Evolutionary conservation across 2,888 invertebrate genomes (phyloP).

Genomic region (Epistrophe eligans): DNA sequence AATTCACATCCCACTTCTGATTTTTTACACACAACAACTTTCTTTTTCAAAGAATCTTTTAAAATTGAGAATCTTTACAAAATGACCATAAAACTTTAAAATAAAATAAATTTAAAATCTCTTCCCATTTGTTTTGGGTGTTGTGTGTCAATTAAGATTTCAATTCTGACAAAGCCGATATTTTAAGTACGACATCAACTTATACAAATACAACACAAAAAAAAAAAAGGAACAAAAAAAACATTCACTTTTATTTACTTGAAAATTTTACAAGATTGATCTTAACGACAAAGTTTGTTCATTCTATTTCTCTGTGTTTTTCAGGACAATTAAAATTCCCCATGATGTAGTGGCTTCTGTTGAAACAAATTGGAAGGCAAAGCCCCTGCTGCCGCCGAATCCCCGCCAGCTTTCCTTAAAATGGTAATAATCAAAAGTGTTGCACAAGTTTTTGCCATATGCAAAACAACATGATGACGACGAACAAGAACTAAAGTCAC

Average conservation of each 20-base stretch:
- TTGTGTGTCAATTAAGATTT: conserved; percentile 27
- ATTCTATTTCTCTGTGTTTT: conserved; percentile 23
- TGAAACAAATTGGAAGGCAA: conserved; percentile 46
- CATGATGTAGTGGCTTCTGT: conserved; percentile 43
- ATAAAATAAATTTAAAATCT: neutral
- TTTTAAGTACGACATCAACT: conserved; percentile 17
- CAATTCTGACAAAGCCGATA: conserved; percentile 10
- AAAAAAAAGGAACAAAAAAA: conserved; percentile 19
- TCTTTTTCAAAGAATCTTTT: neutral
- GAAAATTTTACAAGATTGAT: conserved; percentile 35
- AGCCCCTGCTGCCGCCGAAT: neutral
- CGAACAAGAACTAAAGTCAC: conserved; percentile 62
- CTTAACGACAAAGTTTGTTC: conserved; percentile 27
- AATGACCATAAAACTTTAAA: conserved; percentile 3
- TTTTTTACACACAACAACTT: no score
- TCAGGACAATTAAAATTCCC: conserved; percentile 58
- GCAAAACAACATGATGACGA: conserved; percentile 61
- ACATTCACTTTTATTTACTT: conserved; percentile 32
- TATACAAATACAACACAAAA: neutral
- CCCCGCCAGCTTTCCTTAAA: neutral
- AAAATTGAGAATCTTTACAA: neutral
- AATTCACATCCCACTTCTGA: no score
- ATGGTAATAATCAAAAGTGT: conserved; percentile 68
- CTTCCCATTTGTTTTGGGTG: neutral
- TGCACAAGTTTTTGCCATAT: conserved; percentile 69